These are phyloP conservation scores for Argyresthia albistria DNA, from an alignment of 2,888 invertebrate genomes.

Conservation along the genomic window DNA sequence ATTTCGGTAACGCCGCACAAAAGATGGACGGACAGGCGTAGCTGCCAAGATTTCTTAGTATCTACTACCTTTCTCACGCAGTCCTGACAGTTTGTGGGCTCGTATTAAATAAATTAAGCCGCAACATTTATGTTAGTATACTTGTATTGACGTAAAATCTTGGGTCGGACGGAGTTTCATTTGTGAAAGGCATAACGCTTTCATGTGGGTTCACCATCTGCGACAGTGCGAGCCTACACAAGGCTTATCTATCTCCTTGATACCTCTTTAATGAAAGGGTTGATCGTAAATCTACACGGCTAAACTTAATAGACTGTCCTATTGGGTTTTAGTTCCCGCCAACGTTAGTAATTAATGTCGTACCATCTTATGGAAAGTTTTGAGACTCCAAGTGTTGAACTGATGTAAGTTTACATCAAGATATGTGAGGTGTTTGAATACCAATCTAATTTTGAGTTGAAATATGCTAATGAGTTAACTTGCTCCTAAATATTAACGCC, in stretches of 20 bases:
- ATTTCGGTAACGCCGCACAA: not conserved
- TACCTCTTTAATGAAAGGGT: conserved; percentile 71
- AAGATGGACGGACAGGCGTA: not conserved
- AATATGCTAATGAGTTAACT: conserved; percentile 38
- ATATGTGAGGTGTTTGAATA: conserved; percentile 48
- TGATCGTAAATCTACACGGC: conserved; percentile 68
- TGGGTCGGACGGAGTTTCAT: conserved; percentile 45
- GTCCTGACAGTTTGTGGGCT: conserved; percentile 28
- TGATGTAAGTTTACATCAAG: conserved; percentile 56
- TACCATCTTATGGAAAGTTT: conserved; percentile 60
- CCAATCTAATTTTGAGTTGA: conserved; percentile 52
- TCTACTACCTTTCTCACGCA: conserved; percentile 18
- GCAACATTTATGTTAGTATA: conserved; percentile 33
- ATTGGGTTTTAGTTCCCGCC: conserved; percentile 46
- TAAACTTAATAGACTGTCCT: conserved; percentile 60
- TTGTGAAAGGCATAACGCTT: conserved; percentile 41
- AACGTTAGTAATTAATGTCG: conserved; percentile 62
- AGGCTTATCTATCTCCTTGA: conserved; percentile 64
- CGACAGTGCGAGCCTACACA: conserved; percentile 43
- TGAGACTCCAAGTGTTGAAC: conserved; percentile 58
- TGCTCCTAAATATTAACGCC: conserved; percentile 16
- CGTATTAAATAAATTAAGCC: conserved; percentile 14
- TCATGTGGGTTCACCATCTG: conserved; percentile 17
- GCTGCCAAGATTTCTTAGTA: conserved; percentile 10
- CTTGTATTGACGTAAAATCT: conserved; percentile 15